Base-by-base conservation (phyloP, 2,797 vertebrate genomes). In the Bradypodion ventrale region DNA sequence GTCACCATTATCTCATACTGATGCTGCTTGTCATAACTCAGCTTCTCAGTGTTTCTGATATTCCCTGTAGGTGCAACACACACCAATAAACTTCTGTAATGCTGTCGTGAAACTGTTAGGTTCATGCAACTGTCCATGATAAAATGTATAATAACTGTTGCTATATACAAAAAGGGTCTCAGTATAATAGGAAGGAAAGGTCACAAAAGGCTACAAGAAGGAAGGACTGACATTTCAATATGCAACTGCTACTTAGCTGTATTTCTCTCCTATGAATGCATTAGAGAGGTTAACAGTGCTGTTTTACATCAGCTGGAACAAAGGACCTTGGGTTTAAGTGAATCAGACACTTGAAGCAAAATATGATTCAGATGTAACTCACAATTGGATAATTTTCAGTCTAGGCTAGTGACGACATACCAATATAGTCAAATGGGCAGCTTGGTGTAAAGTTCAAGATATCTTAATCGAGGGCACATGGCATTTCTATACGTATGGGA, bases 1-100 rank as follows among this genome's bases (percentile, higher is more conserved):
- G 98, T 98, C 87, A 99, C 98, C 95, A 96, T 97, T 93, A 99
- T 97, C 94, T 98, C 96, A n/a, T 98, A 99, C 93, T 97, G 97
- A 84, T 93, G 97, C 87, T 98, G 96, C 35, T 94, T 96, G 89
- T 99, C 98, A 35, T 96, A 99, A 94, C 90, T 98, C 90, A 99
- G 95, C 87, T 97, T 99, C 95, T 99, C 98, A 0, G 98, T 99
- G 95, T 98, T 99, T 85, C 98, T 96, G 95, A 99, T 98, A 93
- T 99, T 98, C 83, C 98, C 98, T 99, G 86, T 7, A 85, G 85
- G 85, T 89, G 85, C 72, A 92, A 91, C 0, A 35, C 0, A 86
- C 72, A 46, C 65, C 15, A 88, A 63, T 4, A 63, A 69, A 86
- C 60, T 86, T 75, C 70, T 72, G 70, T 76, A 42, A 12, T 5